A percentile compares a stretch with the other conserved stretches of the same genome.
phyloP scores from a whole-genome alignment of 1,140 invertebrate genomes.

The Drosophila asahinai region DNA sequence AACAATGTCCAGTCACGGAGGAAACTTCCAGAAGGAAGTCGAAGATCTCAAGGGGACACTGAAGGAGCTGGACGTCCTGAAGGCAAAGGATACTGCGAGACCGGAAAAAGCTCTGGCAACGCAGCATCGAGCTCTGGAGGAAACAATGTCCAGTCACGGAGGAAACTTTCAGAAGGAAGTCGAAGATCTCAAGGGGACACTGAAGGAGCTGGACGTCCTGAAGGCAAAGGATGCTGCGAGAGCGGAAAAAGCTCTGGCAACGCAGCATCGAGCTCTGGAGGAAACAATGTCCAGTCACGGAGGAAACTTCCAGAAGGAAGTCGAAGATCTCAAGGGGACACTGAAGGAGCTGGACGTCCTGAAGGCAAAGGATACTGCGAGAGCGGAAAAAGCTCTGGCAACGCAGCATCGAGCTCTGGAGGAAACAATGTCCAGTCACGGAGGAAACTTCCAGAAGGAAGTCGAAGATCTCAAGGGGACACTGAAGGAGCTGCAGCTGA shows the following conservation, averaged over 20 bases:
- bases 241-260: too few species aligned
- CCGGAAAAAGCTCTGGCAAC: neutral
- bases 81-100: neutral
- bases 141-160: conserved; percentile 12
- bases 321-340: conserved; percentile 23
- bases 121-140: conserved; percentile 23
- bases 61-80: too few species aligned
- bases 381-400: neutral
- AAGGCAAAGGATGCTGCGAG: too few species aligned
- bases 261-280: too few species aligned
- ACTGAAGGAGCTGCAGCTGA: conserved; percentile 28
- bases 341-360: neutral
- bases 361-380: neutral
- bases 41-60: too few species aligned
- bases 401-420: conserved; percentile 23
- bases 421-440: conserved; percentile 13
- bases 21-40: too few species aligned
- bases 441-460: conserved; percentile 16
- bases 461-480: conserved; percentile 30
- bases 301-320: conserved; percentile 8
- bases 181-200: too few species aligned
- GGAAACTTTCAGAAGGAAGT: too few species aligned
- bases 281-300: too few species aligned
- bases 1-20: too few species aligned
- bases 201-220: too few species aligned